A percentile compares a stretch with the other conserved stretches of the same genome.
Evolutionary conservation across 2,888 invertebrate genomes (phyloP).

Genomic region (Microchrysa polita): DNA sequence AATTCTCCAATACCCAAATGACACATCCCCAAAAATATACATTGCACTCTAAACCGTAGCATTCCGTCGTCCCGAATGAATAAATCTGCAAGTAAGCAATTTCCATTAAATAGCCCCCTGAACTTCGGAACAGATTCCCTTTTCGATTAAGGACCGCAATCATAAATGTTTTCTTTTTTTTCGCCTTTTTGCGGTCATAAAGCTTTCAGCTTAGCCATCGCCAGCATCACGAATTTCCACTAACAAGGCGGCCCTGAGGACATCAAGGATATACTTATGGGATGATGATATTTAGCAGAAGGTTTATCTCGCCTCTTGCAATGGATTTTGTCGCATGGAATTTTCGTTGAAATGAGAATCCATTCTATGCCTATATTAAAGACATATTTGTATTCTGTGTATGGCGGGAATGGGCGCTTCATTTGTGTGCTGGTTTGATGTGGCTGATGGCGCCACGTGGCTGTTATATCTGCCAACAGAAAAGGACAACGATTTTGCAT

Average conservation of each 20-base stretch:
- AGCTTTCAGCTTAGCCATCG: neutral
- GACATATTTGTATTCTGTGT: conserved; percentile 23
- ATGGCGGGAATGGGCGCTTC: conserved; percentile 6
- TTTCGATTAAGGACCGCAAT: conserved; percentile 15
- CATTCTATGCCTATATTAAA: conserved; percentile 19
- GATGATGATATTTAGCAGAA: conserved; percentile 28
- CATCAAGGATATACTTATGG: neutral
- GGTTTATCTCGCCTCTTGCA: conserved; percentile 37
- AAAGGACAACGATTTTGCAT: neutral
- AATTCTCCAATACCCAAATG: no score
- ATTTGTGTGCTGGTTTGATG: neutral
- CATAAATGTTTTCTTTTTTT: conserved; percentile 33
- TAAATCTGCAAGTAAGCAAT: conserved; percentile 42
- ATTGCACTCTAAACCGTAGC: conserved; percentile 6
- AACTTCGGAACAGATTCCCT: conserved; percentile 40
- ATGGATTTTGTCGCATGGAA: conserved; percentile 29
- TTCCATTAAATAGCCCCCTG: conserved; percentile 20
- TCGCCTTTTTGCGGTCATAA: neutral
- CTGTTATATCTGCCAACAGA: conserved; percentile 38
- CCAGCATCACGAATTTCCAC: neutral
- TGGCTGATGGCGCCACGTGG: conserved; percentile 40
- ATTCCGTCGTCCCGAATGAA: neutral
- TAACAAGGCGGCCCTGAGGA: neutral
- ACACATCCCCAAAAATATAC: no score
- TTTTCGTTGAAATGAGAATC: conserved; percentile 15